Conservation (phyloP, 2,113 vertebrate species). For the Chionomys nivalis region DNA sequence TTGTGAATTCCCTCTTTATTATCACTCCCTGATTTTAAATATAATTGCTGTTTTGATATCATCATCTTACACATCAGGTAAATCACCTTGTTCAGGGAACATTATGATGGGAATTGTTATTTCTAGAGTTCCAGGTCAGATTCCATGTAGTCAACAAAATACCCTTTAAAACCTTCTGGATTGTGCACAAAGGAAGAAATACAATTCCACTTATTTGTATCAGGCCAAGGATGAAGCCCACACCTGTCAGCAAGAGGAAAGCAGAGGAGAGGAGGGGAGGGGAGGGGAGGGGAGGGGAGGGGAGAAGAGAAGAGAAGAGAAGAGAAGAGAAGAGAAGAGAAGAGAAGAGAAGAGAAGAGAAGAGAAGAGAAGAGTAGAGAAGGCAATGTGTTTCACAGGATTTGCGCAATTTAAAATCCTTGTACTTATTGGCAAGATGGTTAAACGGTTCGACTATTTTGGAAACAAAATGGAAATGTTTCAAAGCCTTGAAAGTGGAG, state of each 20-base stretch:
- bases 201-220: not conserved
- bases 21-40: not conserved
- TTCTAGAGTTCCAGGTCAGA: not conserved
- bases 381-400: not conserved
- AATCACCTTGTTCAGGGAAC: not conserved
- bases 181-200: not conserved
- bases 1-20: not conserved
- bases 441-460: not conserved
- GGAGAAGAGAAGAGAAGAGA: not conserved
- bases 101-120: not conserved
- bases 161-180: not conserved
- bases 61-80: not conserved
- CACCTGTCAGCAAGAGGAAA: not conserved
- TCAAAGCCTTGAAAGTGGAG: not conserved
- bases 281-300: no score
- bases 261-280: no score
- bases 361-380: not conserved
- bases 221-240: not conserved
- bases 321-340: not conserved
- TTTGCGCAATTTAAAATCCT: not conserved
- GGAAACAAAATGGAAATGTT: not conserved
- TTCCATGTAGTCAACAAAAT: not conserved
- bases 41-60: not conserved
- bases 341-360: rapidly evolving
- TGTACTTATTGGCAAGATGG: not conserved